Base-by-base conservation (phyloP, 2,888 invertebrate genomes). In the Agriopis aurantiaria region DNA sequence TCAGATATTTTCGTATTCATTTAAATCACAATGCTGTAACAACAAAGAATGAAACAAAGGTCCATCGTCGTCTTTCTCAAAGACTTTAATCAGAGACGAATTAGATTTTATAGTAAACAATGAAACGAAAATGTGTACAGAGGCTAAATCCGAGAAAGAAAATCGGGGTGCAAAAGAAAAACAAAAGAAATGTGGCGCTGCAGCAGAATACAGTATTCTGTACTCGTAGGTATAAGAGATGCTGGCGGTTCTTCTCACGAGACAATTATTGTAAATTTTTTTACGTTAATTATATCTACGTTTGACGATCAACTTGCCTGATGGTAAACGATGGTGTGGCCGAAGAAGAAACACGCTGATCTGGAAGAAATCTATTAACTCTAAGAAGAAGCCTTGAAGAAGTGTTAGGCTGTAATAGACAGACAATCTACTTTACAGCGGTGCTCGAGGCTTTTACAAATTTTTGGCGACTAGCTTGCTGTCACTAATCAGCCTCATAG, bases 81-180 rank as follows among this genome's bases (percentile, higher is more conserved):
- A 75, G 76, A 73, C 74, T 75, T 76, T 76, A 76, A 78, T 78
- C 76, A 77, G 71, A 66, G 76, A 73, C 78, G 71, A 76, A 81
- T 69, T 79, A 79, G 78, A 80, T 81, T 78, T 78, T 73, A 80
- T 75, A 79, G 71, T 76, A 80, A 79, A 77, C 77, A 81, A 77
- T 77, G 75, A 79, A 79, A 80, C 76, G 56, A 80, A 82, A 81
- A 82, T 80, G 76, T 74, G 66, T 69, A 76, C 78, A 77, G 78
- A 76, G 75, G 68, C 76, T 74, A 79, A 77, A 73, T 66, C 68
- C 59, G 69, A 65, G 69, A 68, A 75, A 75, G 73, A 74, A 80
- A 74, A 76, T 73, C 58, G 62, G 64, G 68, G 65, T 59, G 62
- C 52, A 58, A 73, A 74, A 71, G 56, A 68, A 67, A 79, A 73